Evolutionary conservation across 2,797 vertebrate species (phyloP).

Genomic region (Taeniopygia guttata): DNA sequence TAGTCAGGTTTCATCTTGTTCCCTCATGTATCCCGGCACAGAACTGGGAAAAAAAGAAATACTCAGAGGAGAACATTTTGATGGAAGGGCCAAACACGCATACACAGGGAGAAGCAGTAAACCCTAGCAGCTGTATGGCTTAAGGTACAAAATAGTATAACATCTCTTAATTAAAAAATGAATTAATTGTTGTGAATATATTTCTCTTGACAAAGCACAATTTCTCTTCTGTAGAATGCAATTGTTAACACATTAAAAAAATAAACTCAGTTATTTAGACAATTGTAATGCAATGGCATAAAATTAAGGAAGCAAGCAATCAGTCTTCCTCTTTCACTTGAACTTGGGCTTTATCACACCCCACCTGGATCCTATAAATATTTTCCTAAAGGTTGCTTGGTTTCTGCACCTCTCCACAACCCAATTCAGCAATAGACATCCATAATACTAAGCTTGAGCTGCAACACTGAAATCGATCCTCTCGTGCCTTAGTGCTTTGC

Average conservation of each 20-base stretch:
- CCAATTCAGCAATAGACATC: not conserved
- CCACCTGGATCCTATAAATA: conserved; percentile 43
- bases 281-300: not conserved
- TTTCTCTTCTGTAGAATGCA: not conserved
- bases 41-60: conserved; percentile 14
- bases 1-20: conserved; percentile 44
- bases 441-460: not conserved
- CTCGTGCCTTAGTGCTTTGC: not conserved
- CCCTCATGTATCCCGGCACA: not conserved
- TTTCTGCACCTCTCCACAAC: not conserved
- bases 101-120: not conserved
- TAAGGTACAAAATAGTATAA: conserved; percentile 28
- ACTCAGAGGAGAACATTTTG: conserved; percentile 12
- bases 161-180: conserved; percentile 61
- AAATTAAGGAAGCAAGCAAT: not conserved
- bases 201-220: not conserved
- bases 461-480: conserved; percentile 20
- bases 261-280: not conserved
- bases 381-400: not conserved
- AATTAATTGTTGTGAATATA: conserved; percentile 23
- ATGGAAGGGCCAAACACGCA: conserved; percentile 1
- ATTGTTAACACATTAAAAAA: not conserved
- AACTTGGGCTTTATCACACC: not conserved
- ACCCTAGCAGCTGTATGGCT: conserved; percentile 52
- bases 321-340: not conserved